These are phyloP conservation scores for Tipula vernalis DNA, from an alignment of 2,888 invertebrate genomes.

Conservation along the genomic window DNA sequence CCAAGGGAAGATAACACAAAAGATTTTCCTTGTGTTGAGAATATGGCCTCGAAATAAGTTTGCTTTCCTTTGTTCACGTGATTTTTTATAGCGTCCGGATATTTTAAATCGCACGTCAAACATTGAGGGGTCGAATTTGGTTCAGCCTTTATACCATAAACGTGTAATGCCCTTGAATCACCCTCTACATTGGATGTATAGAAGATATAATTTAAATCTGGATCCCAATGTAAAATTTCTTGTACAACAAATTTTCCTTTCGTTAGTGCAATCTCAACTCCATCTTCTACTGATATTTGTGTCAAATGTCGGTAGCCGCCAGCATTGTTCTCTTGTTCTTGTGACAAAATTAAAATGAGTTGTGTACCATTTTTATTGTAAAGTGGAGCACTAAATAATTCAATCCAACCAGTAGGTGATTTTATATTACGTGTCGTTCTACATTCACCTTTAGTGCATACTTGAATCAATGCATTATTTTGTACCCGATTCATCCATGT, in stretches of 20 bases:
- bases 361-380: constrained; percentile 54
- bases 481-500: constrained; percentile 87
- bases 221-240: constrained; percentile 62
- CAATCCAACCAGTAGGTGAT: constrained; percentile 59
- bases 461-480: constrained; percentile 51
- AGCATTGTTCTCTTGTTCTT: constrained; percentile 34
- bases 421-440: constrained; percentile 17
- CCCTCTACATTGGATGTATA: constrained; percentile 67
- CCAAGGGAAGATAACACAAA: constrained; percentile 71
- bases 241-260: constrained; percentile 56
- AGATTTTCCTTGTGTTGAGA: constrained; percentile 53
- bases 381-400: constrained; percentile 55
- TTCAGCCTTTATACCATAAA: constrained; percentile 57
- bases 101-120: constrained; percentile 56
- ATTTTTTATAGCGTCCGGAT: background rate
- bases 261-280: constrained; percentile 39
- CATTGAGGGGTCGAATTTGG: constrained; percentile 43
- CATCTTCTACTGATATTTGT: constrained; percentile 34
- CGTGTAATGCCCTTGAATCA: constrained; percentile 66
- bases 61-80: constrained; percentile 23
- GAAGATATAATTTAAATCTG: constrained; percentile 53
- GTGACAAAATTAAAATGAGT: constrained; percentile 62
- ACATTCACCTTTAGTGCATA: constrained; percentile 40
- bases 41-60: constrained; percentile 40
- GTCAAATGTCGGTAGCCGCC: constrained; percentile 55